These are phyloP conservation scores for Sebastes taczanowskii DNA, from an alignment of 2,797 vertebrate species.

Conservation along the genomic window DNA sequence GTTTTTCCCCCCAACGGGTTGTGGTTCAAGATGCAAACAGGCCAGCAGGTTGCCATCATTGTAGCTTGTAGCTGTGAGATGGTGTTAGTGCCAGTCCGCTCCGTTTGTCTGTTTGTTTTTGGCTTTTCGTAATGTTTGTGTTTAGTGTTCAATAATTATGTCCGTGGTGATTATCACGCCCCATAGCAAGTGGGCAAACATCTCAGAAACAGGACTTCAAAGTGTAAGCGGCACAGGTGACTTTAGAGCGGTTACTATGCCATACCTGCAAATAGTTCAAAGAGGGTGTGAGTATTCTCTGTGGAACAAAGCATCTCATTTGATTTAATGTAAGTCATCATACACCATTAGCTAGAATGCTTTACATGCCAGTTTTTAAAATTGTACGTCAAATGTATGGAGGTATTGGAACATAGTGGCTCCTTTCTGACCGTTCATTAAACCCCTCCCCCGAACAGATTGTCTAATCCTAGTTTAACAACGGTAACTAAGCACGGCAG, in stretches of 20 bases:
- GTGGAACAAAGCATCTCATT: constrained; percentile 68
- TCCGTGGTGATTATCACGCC: constrained; percentile 94
- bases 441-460: background rate
- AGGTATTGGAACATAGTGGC: constrained; percentile 43
- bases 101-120: constrained; percentile 68
- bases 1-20: constrained; percentile 62
- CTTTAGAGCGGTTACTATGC: constrained; percentile 95
- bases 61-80: constrained; percentile 86
- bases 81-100: constrained; percentile 96
- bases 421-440: background rate
- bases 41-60: constrained; percentile 88
- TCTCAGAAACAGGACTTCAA: constrained; percentile 98
- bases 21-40: constrained; percentile 91
- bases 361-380: constrained; percentile 67
- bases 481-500: background rate
- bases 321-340: constrained; percentile 57
- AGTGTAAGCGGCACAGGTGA: constrained; percentile 95
- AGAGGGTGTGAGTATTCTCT: constrained; percentile 90
- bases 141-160: constrained; percentile 89
- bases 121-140: constrained; percentile 61
- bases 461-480: background rate
- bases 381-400: constrained; percentile 65
- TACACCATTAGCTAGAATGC: constrained; percentile 50
- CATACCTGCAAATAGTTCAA: constrained; percentile 99
- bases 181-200: constrained; percentile 95